Base-by-base conservation (phyloP, 92 coral and sea anemone species). In the Palythoa heliodiscus region DNA sequence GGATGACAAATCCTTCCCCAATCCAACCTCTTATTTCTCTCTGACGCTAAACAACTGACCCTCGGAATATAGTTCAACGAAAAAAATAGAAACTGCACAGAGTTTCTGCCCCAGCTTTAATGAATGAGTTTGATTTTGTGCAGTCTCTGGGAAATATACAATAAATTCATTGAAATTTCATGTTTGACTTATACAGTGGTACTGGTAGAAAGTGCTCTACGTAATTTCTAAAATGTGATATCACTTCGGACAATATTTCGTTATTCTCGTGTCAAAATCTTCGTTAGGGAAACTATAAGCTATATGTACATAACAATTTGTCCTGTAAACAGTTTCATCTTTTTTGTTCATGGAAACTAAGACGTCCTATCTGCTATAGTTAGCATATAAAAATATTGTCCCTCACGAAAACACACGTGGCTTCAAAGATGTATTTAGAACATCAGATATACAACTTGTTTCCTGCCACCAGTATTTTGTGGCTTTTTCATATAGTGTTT, bases 361-460 rank as follows among this genome's bases (percentile, higher is more conserved):
- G 20, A 48, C 20, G 19, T 50, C 63, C 52, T 38, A 79, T 79
- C 74, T 80, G 84, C 84, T 80, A 54, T 48, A 22, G 2, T 43
- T 68, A 80, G 74, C 74, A 64, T 80, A 80, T 80, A 80, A 80
- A 80, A 80, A 80, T 80, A 80, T 80, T 66, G 84, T 79, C 72
- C 84, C 47, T 69, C 84, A 52, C 57, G 72, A 79, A 37, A 79
- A 58, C 69, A 67, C 84, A 80, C 84, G 84, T 80, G 84, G 84
- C 82, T n/a, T 64, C 66, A 76, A 35, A 78, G 83, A 78, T 78
- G 83, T 78, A 67, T 78, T 78, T 38, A 78, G 64, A 75, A 75
- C 63, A 75, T 50, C 24, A 25, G 40, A 23, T 64, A 78, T 22
- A 69, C 84, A 66, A 39, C 66, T 80, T 80, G 58, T 64, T 70